phyloP scores from a whole-genome alignment of 2,113 vertebrate species.

The Equus quagga region DNA sequence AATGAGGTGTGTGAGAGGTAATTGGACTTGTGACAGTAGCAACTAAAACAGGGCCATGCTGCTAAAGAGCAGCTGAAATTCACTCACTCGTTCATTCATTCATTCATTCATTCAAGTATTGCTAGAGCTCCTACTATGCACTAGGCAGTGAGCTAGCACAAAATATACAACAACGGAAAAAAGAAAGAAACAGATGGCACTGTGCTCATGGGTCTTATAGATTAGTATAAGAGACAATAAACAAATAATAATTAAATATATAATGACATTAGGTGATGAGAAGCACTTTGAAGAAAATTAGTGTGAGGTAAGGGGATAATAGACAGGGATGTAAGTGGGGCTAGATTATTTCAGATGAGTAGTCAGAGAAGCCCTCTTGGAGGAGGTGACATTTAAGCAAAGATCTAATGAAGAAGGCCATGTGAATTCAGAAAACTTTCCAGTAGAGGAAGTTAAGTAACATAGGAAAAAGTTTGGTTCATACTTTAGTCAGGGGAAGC shows the following conservation, averaged over 20 bases:
- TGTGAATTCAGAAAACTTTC: background rate
- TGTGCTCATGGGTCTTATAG: background rate
- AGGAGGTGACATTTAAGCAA: background rate
- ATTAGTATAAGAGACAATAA: background rate
- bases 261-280: background rate
- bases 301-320: background rate
- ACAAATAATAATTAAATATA: background rate
- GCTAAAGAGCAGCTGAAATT: background rate
- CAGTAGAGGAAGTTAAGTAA: background rate
- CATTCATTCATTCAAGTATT: background rate
- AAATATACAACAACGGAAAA: background rate
- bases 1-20: conserved; percentile 46
- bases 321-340: no score
- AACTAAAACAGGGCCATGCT: background rate
- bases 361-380: background rate
- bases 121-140: background rate
- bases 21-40: background rate
- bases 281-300: conserved; percentile 4
- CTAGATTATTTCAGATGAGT: background rate
- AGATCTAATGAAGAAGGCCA: background rate
- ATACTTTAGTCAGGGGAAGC: background rate
- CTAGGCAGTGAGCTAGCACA: background rate
- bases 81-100: background rate
- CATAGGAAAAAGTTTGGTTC: background rate
- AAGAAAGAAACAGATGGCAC: background rate